phyloP scores from a whole-genome alignment of 2,113 vertebrate species.

The Columba livia region DNA sequence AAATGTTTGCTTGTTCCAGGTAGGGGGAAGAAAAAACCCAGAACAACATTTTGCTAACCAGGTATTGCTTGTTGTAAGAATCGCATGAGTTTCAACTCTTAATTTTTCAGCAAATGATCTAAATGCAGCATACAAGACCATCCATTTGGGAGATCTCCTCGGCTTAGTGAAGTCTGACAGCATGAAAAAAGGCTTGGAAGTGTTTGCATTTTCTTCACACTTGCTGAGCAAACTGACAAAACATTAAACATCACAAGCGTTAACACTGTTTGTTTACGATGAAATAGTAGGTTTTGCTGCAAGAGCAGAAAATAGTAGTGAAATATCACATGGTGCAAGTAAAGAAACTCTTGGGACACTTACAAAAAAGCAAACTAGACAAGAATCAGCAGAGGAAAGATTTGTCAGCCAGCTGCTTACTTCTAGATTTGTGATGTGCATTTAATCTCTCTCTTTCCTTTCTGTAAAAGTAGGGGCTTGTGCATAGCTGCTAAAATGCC shows the following conservation, averaged over 20 bases:
- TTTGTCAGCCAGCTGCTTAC: conserved; percentile 17
- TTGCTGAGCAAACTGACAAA: conserved; percentile 63
- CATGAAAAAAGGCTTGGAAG: conserved; percentile 60
- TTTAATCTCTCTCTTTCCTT: neutral
- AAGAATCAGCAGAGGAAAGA: conserved; percentile 10
- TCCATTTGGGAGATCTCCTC: conserved; percentile 43
- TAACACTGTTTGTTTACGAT: conserved; percentile 69
- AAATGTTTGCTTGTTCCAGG: neutral
- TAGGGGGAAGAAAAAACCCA: neutral
- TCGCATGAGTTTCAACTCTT: neutral
- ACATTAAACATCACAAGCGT: conserved; percentile 62
- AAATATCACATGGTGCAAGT: conserved; percentile 57
- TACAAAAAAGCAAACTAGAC: conserved; percentile 46
- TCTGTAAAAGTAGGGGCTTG: neutral
- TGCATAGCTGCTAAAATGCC: neutral
- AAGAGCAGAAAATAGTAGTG: conserved; percentile 49
- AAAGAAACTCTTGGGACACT: conserved; percentile 57
- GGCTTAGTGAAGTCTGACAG: conserved; percentile 58
- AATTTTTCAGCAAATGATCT: neutral
- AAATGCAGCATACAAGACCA: conserved; percentile 1
- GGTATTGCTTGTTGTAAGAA: neutral
- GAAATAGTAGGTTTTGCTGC: conserved; percentile 48
- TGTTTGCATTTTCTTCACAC: conserved; percentile 63
- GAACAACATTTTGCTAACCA: neutral
- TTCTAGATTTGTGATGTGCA: neutral